Evolutionary conservation across 1,140 invertebrate genomes (phyloP).

Genomic region (Ctenoplectra terminalis): DNA sequence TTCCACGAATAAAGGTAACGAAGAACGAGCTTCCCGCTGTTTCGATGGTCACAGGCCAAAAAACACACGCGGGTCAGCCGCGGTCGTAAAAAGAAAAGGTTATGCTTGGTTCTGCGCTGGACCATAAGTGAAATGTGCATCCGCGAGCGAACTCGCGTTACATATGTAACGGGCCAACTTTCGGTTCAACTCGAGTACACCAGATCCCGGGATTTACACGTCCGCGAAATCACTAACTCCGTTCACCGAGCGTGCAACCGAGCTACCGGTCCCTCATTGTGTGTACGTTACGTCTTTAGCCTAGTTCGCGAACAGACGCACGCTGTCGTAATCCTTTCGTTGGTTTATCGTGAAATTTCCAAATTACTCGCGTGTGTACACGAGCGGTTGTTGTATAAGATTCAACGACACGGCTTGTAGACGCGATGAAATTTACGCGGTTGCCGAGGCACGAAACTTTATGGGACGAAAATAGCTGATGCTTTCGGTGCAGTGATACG

Average conservation of each 20-base stretch:
- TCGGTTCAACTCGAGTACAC: background rate
- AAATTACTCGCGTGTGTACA: slow-evolving; percentile 26
- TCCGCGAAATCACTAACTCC: slow-evolving; percentile 51
- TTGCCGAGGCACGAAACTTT: background rate
- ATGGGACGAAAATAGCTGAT: background rate
- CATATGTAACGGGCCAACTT: slow-evolving; percentile 64
- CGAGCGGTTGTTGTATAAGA: background rate
- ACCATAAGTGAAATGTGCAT: slow-evolving; percentile 69
- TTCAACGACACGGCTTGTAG: background rate
- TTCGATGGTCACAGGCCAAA: slow-evolving; percentile 8
- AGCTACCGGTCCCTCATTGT: background rate
- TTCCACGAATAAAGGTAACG: slow-evolving; percentile 34
- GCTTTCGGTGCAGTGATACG: background rate
- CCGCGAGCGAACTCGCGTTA: slow-evolving; percentile 55
- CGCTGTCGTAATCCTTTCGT: slow-evolving; percentile 17
- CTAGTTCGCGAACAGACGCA: slow-evolving; percentile 27
- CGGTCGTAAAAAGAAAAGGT: slow-evolving; percentile 55
- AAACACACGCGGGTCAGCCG: background rate
- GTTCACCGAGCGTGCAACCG: slow-evolving; percentile 14
- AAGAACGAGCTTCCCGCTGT: slow-evolving; percentile 23
- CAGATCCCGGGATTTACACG: slow-evolving; percentile 53
- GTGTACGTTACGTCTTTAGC: slow-evolving; percentile 25
- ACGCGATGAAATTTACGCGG: slow-evolving; percentile 18
- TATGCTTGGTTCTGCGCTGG: slow-evolving; percentile 56
- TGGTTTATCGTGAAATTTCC: slow-evolving; percentile 38